Evolutionary conservation across 2,113 vertebrate genomes (phyloP).

Genomic region (Pao palembangensis): DNA sequence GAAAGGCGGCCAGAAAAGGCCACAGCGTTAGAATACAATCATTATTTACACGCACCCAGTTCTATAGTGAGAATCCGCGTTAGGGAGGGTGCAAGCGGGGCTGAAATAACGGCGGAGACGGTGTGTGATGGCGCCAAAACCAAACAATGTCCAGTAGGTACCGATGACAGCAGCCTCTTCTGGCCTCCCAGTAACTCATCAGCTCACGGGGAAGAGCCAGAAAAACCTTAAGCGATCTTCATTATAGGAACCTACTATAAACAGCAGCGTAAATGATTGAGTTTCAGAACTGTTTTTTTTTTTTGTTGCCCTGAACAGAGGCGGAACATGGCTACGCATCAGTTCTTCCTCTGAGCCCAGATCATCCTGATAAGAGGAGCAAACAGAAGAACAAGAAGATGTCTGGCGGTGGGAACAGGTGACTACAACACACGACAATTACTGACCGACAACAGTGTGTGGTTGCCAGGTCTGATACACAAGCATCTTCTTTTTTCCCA

Average conservation of each 20-base stretch:
- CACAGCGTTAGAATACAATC: not conserved
- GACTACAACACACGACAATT: conserved; percentile 28
- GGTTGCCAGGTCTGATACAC: conserved; percentile 17
- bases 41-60: rapidly evolving
- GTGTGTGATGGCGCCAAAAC: conserved; percentile 73
- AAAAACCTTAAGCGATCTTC: not conserved
- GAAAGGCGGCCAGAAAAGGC: not conserved
- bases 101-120: not conserved
- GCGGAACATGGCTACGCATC: conserved; percentile 94
- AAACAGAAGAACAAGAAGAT: conserved; percentile 75
- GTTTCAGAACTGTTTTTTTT: conserved; percentile 2
- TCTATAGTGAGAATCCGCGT: not conserved
- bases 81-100: not conserved
- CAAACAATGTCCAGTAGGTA: conserved; percentile 39
- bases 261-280: not conserved
- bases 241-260: not conserved
- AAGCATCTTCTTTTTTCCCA: not conserved
- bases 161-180: conserved; percentile 11
- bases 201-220: not conserved
- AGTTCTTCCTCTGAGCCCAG: conserved; percentile 69
- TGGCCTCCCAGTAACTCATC: not conserved
- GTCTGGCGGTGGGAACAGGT: conserved; percentile 76
- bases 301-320: conserved; percentile 66
- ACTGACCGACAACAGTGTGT: conserved; percentile 38
- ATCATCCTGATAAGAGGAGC: conserved; percentile 65